Percentiles rank a stretch among this genome's conserved stretches.
Evolutionary conservation across 2,888 invertebrate species (phyloP).

Genomic region (Elegia similella): DNA sequence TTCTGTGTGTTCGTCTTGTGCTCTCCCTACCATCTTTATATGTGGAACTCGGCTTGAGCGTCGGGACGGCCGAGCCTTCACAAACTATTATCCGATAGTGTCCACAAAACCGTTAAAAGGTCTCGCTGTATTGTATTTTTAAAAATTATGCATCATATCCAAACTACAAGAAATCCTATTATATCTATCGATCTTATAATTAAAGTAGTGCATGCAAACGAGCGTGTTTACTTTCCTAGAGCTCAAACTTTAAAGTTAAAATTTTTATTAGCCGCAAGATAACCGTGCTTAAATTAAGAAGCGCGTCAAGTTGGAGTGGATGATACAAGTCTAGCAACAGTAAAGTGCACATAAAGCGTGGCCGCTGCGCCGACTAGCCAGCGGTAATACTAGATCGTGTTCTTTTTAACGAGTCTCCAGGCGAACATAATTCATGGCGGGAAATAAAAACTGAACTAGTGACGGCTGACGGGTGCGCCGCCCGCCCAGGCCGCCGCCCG

Average conservation of each 20-base stretch:
- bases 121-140: too few species aligned
- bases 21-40: too few species aligned
- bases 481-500: conserved; percentile 4
- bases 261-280: conserved; percentile 49
- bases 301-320: conserved; percentile 66
- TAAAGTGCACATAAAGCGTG: conserved; percentile 75
- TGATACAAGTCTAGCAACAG: conserved; percentile 65
- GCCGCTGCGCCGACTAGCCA: conserved; percentile 53
- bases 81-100: too few species aligned
- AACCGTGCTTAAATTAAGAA: conserved; percentile 66
- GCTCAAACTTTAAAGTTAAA: conserved; percentile 22
- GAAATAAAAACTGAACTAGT: conserved; percentile 62
- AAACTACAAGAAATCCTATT: not conserved
- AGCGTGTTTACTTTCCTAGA: conserved; percentile 13
- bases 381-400: conserved; percentile 66
- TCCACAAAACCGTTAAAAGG: too few species aligned
- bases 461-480: conserved; percentile 30
- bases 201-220: conserved; percentile 5
- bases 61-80: too few species aligned
- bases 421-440: conserved; percentile 58
- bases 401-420: conserved; percentile 70
- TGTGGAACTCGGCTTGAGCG: too few species aligned
- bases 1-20: too few species aligned
- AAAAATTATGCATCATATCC: not conserved
- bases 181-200: not conserved